These are phyloP conservation scores for Himantopus leucocephalus DNA, from an alignment of 2,113 vertebrate species.

Conservation along the genomic window DNA sequence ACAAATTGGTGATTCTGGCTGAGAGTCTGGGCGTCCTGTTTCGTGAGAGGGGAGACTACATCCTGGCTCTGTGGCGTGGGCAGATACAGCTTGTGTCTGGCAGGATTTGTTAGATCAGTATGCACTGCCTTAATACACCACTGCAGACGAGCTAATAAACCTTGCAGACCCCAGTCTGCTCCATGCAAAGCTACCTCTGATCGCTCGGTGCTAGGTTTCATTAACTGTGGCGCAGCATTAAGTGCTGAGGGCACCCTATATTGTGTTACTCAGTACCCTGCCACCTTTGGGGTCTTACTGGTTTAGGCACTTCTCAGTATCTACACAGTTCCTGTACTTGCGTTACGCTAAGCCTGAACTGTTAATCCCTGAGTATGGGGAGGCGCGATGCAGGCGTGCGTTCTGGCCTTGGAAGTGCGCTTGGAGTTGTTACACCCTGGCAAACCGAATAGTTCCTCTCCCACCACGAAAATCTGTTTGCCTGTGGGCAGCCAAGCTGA, in stretches of 20 bases:
- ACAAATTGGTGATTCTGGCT: neutral
- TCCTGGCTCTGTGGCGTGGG: neutral
- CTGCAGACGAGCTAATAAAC: neutral
- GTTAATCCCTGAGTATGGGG: neutral
- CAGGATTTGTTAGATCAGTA: neutral
- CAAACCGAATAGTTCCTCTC: neutral
- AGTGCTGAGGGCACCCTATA: rapidly evolving
- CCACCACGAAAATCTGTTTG: neutral
- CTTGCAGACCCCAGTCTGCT: neutral
- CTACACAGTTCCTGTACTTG: rapidly evolving
- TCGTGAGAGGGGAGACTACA: neutral
- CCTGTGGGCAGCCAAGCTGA: neutral
- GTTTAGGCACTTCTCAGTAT: neutral
- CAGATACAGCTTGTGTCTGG: neutral
- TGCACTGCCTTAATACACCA: neutral
- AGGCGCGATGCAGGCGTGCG: rapidly evolving
- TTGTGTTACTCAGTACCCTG: neutral
- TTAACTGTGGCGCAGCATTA: neutral
- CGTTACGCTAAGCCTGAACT: rapidly evolving
- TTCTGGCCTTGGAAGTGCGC: neutral
- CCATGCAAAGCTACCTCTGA: neutral
- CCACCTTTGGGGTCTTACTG: too few relatives aligned
- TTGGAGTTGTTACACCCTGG: neutral
- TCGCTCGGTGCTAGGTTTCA: rapidly evolving
- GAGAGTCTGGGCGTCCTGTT: neutral